These are phyloP conservation scores for Ornithorhynchus anatinus DNA, from an alignment of 2,113 vertebrate genomes.

Conservation along the genomic window DNA sequence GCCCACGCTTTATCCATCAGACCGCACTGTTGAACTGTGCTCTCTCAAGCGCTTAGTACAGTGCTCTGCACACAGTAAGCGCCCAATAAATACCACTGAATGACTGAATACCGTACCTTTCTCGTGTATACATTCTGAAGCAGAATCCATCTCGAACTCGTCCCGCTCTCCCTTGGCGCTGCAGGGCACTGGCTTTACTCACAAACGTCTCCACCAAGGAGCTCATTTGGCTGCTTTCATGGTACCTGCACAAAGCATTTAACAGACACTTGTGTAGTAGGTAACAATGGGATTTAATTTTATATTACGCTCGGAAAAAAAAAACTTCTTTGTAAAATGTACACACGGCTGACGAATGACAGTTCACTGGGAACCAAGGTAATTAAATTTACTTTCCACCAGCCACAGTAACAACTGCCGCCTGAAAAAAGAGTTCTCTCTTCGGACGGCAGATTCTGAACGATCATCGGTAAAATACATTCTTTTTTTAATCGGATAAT, in stretches of 20 bases:
- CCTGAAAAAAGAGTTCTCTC: no score
- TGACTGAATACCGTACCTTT: conserved; percentile 64
- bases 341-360: neutral
- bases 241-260: conserved; percentile 78
- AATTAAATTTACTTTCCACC: no score
- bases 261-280: neutral
- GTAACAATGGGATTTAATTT: neutral
- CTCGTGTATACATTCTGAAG: conserved; percentile 89
- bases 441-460: no score
- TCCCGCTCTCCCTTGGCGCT: conserved; percentile 95
- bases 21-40: neutral
- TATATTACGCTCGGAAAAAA: neutral
- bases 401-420: no score
- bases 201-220: conserved; percentile 95
- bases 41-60: no score
- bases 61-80: no score
- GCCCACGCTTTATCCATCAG: no score
- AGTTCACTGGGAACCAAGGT: no score
- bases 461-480: no score
- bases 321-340: neutral
- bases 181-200: conserved; percentile 95
- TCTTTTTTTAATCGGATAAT: no score
- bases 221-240: conserved; percentile 98
- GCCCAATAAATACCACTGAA: no score
- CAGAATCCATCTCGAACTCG: conserved; percentile 91